phyloP scores from a whole-genome alignment of 1,140 invertebrate species.

The Papilio helenus region DNA sequence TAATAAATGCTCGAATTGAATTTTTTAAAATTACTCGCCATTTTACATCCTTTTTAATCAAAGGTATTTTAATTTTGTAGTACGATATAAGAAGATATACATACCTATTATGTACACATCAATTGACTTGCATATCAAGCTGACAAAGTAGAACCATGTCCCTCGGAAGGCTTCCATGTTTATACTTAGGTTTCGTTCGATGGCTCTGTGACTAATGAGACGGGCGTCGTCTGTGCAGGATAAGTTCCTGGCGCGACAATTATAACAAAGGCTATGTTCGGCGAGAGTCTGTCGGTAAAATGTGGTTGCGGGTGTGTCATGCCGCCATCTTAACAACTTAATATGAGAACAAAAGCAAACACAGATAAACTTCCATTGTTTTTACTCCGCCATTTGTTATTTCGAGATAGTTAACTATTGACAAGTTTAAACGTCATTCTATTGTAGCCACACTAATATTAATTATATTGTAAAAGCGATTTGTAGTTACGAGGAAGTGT shows the following conservation, averaged over 20 bases:
- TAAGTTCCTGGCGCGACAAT: slow-evolving; percentile 36
- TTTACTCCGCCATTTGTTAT: slow-evolving; percentile 13
- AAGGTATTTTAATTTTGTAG: too few relatives aligned
- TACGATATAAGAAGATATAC: neutral
- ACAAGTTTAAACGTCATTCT: slow-evolving; percentile 52
- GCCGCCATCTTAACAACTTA: slow-evolving; percentile 24
- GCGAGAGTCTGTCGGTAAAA: slow-evolving; percentile 51
- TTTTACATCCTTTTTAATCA: too few relatives aligned
- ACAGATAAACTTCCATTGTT: slow-evolving; percentile 27
- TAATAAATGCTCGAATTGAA: too few relatives aligned
- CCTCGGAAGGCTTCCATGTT: slow-evolving; percentile 6
- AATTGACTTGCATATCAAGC: neutral
- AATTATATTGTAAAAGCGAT: slow-evolving; percentile 3
- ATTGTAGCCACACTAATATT: slow-evolving; percentile 1
- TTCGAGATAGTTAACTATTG: slow-evolving; percentile 31
- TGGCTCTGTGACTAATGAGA: slow-evolving; percentile 38
- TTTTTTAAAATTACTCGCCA: too few relatives aligned
- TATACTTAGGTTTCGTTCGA: slow-evolving; percentile 35
- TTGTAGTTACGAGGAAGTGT: neutral
- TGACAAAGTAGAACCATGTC: neutral
- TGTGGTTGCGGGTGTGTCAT: slow-evolving; percentile 64
- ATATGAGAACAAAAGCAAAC: slow-evolving; percentile 31
- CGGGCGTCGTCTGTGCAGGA: slow-evolving; percentile 28
- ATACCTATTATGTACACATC: neutral
- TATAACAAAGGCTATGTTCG: slow-evolving; percentile 37